Percentiles rank a stretch among this genome's conserved stretches.
phyloP scores from a whole-genome alignment of 2,113 vertebrate species.

The Mungos mungo region DNA sequence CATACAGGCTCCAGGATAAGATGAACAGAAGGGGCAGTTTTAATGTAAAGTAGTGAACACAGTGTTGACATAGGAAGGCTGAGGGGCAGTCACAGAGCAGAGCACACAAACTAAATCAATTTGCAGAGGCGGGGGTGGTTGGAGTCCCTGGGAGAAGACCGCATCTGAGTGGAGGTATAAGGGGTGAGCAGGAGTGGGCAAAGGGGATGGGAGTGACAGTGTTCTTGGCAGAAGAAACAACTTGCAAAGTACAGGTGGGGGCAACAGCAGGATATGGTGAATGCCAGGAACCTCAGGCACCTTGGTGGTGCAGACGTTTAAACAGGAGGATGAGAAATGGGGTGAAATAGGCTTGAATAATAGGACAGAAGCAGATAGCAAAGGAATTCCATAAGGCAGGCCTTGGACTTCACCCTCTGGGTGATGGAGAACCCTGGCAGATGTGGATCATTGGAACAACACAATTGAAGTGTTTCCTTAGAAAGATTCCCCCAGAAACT shows the following conservation, averaged over 20 bases:
- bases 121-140: not conserved
- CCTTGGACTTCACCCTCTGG: not conserved
- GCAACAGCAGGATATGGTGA: not conserved
- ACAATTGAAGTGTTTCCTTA: not conserved
- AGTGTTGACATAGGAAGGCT: not conserved
- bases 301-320: not conserved
- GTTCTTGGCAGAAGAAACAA: not conserved
- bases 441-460: not conserved
- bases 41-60: not conserved
- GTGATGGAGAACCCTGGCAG: not conserved
- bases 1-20: not conserved
- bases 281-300: not conserved
- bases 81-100: not conserved
- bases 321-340: not conserved
- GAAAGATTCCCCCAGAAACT: not conserved
- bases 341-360: not conserved
- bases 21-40: not conserved
- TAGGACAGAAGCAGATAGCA: not conserved
- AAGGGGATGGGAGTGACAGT: not conserved
- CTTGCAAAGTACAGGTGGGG: constrained; percentile 32
- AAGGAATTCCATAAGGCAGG: not conserved
- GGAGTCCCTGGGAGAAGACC: constrained; percentile 17
- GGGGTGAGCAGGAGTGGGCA: not conserved
- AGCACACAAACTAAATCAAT: not conserved
- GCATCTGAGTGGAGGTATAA: not conserved